Conservation (phyloP, 2,797 vertebrate species). For the Botia kubotai region DNA sequence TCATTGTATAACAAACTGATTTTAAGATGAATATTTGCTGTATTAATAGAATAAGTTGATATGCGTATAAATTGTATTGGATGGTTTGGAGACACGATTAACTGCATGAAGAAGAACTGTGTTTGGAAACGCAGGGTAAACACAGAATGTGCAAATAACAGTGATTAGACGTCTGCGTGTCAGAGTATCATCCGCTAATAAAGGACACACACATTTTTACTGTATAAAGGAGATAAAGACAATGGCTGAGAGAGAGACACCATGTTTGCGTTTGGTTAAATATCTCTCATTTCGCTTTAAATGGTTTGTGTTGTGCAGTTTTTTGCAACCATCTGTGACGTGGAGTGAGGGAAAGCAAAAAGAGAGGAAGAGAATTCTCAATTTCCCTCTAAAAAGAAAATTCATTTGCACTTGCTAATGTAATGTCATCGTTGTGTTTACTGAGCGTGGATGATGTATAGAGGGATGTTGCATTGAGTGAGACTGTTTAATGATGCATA, state of each 20-base stretch:
- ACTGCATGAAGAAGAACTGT: too few relatives aligned
- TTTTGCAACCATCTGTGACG: conserved; percentile 66
- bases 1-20: too few relatives aligned
- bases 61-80: too few relatives aligned
- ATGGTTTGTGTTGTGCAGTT: conserved; percentile 69
- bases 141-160: too few relatives aligned
- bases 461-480: conserved; percentile 93
- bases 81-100: too few relatives aligned
- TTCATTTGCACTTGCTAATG: conserved; percentile 99
- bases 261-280: conserved; percentile 78
- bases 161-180: too few relatives aligned
- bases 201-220: too few relatives aligned
- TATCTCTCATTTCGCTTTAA: conserved; percentile 72
- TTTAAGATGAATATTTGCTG: too few relatives aligned
- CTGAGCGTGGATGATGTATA: conserved; percentile 99
- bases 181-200: too few relatives aligned
- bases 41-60: too few relatives aligned
- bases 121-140: too few relatives aligned
- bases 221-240: conserved; percentile 5
- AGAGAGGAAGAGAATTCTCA: conserved; percentile 88
- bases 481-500: conserved; percentile 99
- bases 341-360: conserved; percentile 72
- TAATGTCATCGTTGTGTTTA: conserved; percentile 98
- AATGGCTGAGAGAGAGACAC: conserved; percentile 25
- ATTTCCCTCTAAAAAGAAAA: conserved; percentile 99